Conservation (phyloP, 2,888 invertebrate species). For the Limnephilus auricula region DNA sequence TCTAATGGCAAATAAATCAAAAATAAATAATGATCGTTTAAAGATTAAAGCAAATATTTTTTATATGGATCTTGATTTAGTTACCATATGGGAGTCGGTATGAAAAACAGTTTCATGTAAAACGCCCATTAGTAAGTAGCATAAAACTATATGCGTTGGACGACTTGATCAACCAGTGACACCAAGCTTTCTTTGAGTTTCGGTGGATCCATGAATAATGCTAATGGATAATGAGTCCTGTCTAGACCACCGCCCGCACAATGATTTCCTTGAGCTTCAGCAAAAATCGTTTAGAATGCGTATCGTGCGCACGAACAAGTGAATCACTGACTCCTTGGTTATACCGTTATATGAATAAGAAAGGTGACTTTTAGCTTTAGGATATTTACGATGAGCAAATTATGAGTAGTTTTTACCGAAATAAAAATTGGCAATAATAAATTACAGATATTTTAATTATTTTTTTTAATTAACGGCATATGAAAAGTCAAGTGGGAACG, state of each 20-base stretch:
- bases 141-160: neutral
- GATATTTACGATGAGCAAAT: neutral
- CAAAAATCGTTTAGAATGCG: neutral
- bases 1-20: too few species aligned
- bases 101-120: too few species aligned
- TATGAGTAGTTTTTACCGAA: neutral
- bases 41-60: too few species aligned
- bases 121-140: neutral
- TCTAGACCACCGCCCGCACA: neutral
- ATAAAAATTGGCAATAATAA: neutral
- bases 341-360: neutral
- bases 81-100: too few species aligned
- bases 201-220: neutral
- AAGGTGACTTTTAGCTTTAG: neutral
- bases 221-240: neutral
- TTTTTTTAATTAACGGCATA: too few species aligned
- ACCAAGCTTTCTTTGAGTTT: neutral
- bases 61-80: too few species aligned
- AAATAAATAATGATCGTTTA: too few species aligned
- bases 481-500: too few species aligned
- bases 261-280: neutral
- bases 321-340: neutral
- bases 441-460: neutral
- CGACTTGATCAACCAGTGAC: neutral
- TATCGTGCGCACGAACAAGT: neutral